Base-by-base conservation (phyloP, 2,113 vertebrate genomes). In the Chloebia gouldiae region DNA sequence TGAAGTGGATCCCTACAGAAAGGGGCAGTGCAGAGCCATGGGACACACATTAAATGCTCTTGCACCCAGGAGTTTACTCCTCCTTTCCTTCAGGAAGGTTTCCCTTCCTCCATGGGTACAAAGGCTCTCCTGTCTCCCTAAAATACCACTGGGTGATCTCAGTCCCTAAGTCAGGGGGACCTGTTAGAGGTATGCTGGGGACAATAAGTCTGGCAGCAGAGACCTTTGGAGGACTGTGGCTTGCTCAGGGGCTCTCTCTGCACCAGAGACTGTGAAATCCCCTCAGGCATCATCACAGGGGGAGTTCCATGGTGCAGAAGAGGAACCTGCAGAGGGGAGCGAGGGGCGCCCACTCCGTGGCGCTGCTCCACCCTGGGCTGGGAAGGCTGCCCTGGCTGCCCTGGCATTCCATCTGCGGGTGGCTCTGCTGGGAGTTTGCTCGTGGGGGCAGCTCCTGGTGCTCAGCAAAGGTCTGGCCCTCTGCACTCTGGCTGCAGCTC, bases 171-270 rank as follows among this genome's bases (percentile, higher is more conserved):
- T 19, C 37, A 35, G 39, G 39, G 49, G 25, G 8, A 37, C 23
- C 7, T 13, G 20, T 9, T 4, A 12, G 59, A 76, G 68, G 9
- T 13, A 4, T 0, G 8, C 25, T 0, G 0, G 31, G 20, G 28
- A 42, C 28, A n/a, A 0, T 2, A 8, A 2, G 4, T 28, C 24
- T 37, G n/a, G 8, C 37, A 64, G 57, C 40, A 44, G 81, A n/a
- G 31, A n/a, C 31, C 15, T 85, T 88, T 4, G 21, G n/a, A 77
- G 61, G 57, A 60, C 11, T 57, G 56, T 51, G 7, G 5, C 73
- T 88, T 8, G 0, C 57, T 64, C 80, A 69, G 90, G 88, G 70
- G 59, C 80, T 86, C 42, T 37, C 70, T 65, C 47, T 9, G 6
- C 3, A 4, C 12, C 23, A 8, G 27, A 79, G 53, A 56, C 64